Evolutionary conservation across 2,797 vertebrate species (phyloP).

Genomic region (Hydrophis major): DNA sequence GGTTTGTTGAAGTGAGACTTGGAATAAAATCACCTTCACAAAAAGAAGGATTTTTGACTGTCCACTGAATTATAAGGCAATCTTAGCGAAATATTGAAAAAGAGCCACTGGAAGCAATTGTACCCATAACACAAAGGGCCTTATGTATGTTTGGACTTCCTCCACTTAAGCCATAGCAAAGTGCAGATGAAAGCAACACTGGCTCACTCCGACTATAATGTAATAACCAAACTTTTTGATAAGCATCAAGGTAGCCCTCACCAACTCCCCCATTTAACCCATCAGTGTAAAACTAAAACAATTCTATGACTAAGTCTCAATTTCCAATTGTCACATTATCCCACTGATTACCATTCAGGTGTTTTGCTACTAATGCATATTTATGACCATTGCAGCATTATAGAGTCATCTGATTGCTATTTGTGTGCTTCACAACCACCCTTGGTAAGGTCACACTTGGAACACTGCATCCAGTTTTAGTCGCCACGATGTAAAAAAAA

Average conservation of each 20-base stretch:
- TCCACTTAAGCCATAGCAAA: not conserved
- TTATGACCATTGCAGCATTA: not conserved
- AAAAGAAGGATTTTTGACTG: not conserved
- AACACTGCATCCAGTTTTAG: too few relatives aligned
- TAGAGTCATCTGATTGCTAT: not conserved
- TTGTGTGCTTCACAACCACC: not conserved
- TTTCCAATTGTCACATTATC: not conserved
- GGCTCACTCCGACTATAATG: not conserved
- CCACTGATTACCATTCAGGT: not conserved
- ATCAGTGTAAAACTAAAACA: not conserved
- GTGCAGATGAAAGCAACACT: not conserved
- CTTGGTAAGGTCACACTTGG: too few relatives aligned
- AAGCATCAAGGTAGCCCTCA: not conserved
- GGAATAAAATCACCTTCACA: not conserved
- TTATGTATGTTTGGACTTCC: not conserved
- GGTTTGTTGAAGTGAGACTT: not conserved
- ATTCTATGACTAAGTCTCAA: not conserved
- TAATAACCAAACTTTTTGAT: not conserved
- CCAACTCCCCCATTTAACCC: not conserved
- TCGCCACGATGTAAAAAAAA: too few relatives aligned
- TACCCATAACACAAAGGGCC: not conserved
- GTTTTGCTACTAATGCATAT: not conserved
- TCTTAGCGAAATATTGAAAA: not conserved
- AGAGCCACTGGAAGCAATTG: not conserved
- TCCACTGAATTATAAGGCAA: not conserved